Percentiles rank a stretch among this genome's conserved stretches.
Conservation (phyloP, 2,888 invertebrate species). For the Agrotis segetum region DNA sequence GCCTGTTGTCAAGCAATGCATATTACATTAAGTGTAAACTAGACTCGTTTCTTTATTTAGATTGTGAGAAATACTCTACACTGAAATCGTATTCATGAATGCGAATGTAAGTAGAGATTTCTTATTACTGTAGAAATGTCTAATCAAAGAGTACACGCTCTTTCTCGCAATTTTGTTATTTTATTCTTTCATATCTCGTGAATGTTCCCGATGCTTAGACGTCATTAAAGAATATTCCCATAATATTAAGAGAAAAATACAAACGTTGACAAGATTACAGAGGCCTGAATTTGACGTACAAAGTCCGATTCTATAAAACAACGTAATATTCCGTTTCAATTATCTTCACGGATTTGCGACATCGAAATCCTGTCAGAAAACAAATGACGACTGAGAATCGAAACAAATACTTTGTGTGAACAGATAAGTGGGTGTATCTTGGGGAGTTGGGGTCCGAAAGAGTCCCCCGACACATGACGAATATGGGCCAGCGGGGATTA, state of each 20-base stretch:
- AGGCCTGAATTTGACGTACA: constrained; percentile 62
- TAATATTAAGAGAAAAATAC: constrained; percentile 36
- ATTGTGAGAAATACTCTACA: constrained; percentile 36
- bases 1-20: constrained; percentile 66
- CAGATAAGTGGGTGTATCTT: constrained; percentile 30
- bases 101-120: constrained; percentile 21
- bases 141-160: constrained; percentile 22
- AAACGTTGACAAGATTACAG: constrained; percentile 64
- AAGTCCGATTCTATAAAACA: constrained; percentile 70
- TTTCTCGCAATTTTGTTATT: constrained; percentile 8
- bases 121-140: constrained; percentile 21
- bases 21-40: constrained; percentile 67
- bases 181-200: constrained; percentile 20
- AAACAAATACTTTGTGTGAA: constrained; percentile 65
- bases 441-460: constrained; percentile 44
- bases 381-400: constrained; percentile 63
- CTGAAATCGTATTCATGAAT: constrained; percentile 41
- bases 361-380: constrained; percentile 71
- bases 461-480: constrained; percentile 68
- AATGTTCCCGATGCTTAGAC: constrained; percentile 25
- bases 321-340: constrained; percentile 77
- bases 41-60: constrained; percentile 58
- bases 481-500: constrained; percentile 70
- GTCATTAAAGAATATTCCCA: constrained; percentile 16
- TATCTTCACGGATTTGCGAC: constrained; percentile 76